Percentiles rank a stretch among this genome's conserved stretches.
phyloP scores from a whole-genome alignment of 2,113 vertebrate species.

The Anoura caudifer region DNA sequence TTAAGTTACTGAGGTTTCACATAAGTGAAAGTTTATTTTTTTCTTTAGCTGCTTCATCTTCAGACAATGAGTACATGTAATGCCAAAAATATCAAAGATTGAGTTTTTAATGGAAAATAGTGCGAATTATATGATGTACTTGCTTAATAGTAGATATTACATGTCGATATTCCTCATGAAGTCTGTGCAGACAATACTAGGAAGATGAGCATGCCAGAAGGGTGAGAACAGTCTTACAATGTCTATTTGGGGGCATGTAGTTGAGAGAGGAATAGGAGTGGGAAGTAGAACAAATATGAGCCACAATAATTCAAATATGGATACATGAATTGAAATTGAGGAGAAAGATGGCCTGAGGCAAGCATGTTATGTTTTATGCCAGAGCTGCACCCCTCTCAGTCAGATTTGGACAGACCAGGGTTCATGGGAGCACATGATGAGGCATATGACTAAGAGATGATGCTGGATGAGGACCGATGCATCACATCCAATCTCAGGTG shows the following conservation, averaged over 20 bases:
- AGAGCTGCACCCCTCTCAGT: not conserved
- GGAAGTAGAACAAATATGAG: not conserved
- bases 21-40: not conserved
- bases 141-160: not conserved
- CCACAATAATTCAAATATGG: not conserved
- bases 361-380: not conserved
- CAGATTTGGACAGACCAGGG: not conserved
- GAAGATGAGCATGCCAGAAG: not conserved
- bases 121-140: not conserved
- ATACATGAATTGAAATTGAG: not conserved
- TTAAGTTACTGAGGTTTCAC: not conserved
- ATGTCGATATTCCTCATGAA: not conserved
- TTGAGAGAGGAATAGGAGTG: not conserved
- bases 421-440: not conserved
- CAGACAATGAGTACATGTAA: not conserved
- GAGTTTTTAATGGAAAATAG: not conserved
- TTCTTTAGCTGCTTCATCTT: not conserved
- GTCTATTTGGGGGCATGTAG: rapidly evolving
- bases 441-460: not conserved
- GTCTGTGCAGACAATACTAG: not conserved
- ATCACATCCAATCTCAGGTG: rapidly evolving
- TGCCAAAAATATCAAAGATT: not conserved
- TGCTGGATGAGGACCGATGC: not conserved
- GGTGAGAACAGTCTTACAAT: not conserved
- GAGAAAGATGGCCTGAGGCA: not conserved